Evolutionary conservation across 2,113 vertebrate species (phyloP), one percentile per base, ranked within the genome.

Genomic region (Cinclus cinclus): DNA sequence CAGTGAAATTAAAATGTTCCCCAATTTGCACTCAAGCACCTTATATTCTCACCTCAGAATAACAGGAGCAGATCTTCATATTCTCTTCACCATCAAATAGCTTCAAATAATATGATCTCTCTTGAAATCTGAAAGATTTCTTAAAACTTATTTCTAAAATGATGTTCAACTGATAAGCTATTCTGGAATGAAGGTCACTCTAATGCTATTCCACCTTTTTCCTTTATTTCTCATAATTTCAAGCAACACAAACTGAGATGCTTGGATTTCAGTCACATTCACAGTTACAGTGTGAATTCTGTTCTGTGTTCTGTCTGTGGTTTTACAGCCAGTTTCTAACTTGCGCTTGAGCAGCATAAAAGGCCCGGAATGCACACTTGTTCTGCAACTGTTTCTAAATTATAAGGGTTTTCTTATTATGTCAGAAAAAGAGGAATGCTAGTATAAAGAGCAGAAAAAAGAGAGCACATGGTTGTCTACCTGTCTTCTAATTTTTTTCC

Each of bases 341-440:
- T 52, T 52, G 4, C 67, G 15, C 31, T 63, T 81, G 21, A 35
- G 55, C 28, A 20, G 17, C 89, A 74, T 15, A 82, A 82, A 62
- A 27, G 65, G 4, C 23, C 50, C 23, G 30, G 25, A 46, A 18
- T 50, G 6, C 20, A 87, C 0, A 0, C 3, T 62, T 4, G 0
- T 44, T 65, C 42, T 77, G 46, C 35, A 14, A 15, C 9, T 55
- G 13, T 46, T 9, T 46, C 35, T 86, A 41, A 69, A 82, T 70
- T 67, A 4, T 28, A 90, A 35, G 10, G 8, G 2, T 2, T 85
- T 65, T 82, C 47, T 81, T 75, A 46, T 3, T 20, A n/a, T 22
- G 20, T 37, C 58, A 49, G 41, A 79, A 20, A 70, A 63, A 23
- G 21, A 52, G 24, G 42, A 75, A 82, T 3, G 2, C 2, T 58